A percentile compares a stretch with the other conserved stretches of the same genome.
Evolutionary conservation across 2,113 vertebrate species (phyloP).

Genomic region (Labrus mixtus): DNA sequence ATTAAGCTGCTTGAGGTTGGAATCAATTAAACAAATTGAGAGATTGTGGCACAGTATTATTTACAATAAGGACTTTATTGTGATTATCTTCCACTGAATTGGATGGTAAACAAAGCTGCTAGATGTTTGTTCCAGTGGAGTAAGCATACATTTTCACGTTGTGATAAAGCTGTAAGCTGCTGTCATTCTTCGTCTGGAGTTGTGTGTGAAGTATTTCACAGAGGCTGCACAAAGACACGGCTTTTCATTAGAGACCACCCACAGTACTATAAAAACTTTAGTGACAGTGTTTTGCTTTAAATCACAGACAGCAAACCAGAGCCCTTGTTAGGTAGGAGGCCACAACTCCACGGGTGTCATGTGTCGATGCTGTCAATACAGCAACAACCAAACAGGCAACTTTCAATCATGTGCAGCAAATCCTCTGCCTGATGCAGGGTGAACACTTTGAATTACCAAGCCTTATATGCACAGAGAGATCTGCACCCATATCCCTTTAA

Average conservation of each 20-base stretch:
- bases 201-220: slow-evolving; percentile 11
- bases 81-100: slow-evolving; percentile 50
- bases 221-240: slow-evolving; percentile 5
- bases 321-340: slow-evolving; percentile 11
- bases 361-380: slow-evolving; percentile 43
- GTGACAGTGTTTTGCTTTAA: slow-evolving; percentile 17
- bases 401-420: slow-evolving; percentile 52
- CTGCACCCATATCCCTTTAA: slow-evolving; percentile 50
- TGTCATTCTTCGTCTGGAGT: slow-evolving; percentile 22
- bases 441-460: neutral
- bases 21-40: slow-evolving; percentile 76
- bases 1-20: slow-evolving; percentile 70
- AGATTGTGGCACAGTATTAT: slow-evolving; percentile 32
- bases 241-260: slow-evolving; percentile 17
- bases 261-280: neutral
- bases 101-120: slow-evolving; percentile 45
- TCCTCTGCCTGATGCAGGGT: slow-evolving; percentile 7
- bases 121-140: slow-evolving; percentile 39
- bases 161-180: slow-evolving; percentile 35
- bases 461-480: neutral
- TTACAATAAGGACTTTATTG: slow-evolving; percentile 43
- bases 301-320: slow-evolving; percentile 24
- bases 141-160: slow-evolving; percentile 36
- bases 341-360: slow-evolving; percentile 10
- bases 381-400: slow-evolving; percentile 19